A percentile compares a stretch with the other conserved stretches of the same genome.
These are phyloP conservation scores for Spongilla lacustris DNA, from an alignment of 37 sponge, comb jelly and placozoan species.

Conservation along the genomic window DNA sequence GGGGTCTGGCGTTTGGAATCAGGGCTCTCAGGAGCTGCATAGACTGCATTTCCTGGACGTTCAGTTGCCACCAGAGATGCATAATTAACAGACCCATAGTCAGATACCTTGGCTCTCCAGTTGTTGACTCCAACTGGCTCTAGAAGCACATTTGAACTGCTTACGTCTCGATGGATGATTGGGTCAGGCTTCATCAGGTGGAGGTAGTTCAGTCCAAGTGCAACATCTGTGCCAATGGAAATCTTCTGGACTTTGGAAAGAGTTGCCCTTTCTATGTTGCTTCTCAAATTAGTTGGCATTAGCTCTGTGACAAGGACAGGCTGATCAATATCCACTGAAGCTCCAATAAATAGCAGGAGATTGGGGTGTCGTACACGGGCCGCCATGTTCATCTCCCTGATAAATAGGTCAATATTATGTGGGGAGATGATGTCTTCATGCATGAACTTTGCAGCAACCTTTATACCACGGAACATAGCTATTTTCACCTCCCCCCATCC, in stretches of 20 bases:
- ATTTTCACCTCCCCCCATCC: constrained; percentile 63
- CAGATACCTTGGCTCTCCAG: constrained; percentile 70
- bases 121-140: constrained; percentile 5
- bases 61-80: neutral
- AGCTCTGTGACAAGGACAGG: constrained; percentile 63
- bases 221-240: constrained; percentile 30
- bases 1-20: constrained; percentile 25
- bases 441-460: constrained; percentile 73
- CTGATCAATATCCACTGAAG: constrained; percentile 25
- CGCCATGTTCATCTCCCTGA: constrained; percentile 77
- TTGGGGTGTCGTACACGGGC: constrained; percentile 65
- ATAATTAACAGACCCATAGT: constrained; percentile 74
- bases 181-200: constrained; percentile 64
- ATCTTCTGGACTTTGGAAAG: constrained; percentile 22
- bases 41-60: constrained; percentile 45
- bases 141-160: constrained; percentile 74
- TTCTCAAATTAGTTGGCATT: constrained; percentile 53
- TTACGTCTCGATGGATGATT: constrained; percentile 69
- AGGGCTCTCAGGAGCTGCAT: constrained; percentile 62
- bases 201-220: constrained; percentile 64
- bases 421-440: constrained; percentile 51
- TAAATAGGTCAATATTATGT: constrained; percentile 37
- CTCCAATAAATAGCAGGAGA: constrained; percentile 74
- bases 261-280: constrained; percentile 3
- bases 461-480: constrained; percentile 54